Evolutionary conservation across 2,888 invertebrate genomes (phyloP).

Genomic region (Catocala fraxini): DNA sequence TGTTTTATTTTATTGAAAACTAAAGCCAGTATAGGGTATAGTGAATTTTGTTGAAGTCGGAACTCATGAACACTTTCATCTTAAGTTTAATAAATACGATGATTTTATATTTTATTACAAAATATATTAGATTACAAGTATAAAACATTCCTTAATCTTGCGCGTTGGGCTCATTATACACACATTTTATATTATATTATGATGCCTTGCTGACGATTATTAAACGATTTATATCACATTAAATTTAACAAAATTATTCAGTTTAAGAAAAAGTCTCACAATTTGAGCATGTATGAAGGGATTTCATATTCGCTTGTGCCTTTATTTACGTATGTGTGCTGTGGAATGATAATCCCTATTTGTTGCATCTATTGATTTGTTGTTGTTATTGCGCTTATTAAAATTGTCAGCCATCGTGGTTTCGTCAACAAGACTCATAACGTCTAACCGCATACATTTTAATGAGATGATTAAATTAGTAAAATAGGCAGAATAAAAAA

Average conservation of each 20-base stretch:
- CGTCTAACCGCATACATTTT: conserved; percentile 25
- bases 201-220: conserved; percentile 23
- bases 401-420: too few species aligned
- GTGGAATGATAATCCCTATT: too few species aligned
- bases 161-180: conserved; percentile 14
- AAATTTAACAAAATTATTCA: too few species aligned
- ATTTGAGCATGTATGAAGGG: too few species aligned
- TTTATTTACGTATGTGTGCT: too few species aligned
- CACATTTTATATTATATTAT: conserved; percentile 2
- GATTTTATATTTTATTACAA: conserved; percentile 39
- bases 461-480: too few species aligned
- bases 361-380: too few species aligned
- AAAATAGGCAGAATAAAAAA: too few species aligned
- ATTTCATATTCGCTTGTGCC: too few species aligned
- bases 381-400: too few species aligned
- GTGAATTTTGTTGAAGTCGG: conserved; percentile 44
- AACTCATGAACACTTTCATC: conserved; percentile 51
- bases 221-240: background rate
- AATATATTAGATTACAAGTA: conserved; percentile 42
- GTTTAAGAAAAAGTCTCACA: too few species aligned
- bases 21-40: conserved; percentile 52
- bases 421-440: conserved; percentile 27
- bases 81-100: conserved; percentile 43
- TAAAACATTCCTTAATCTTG: conserved; percentile 40
- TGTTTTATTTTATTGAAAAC: conserved; percentile 51